Conservation (phyloP, 2,113 vertebrate genomes). For the Glaucidium brasilianum region DNA sequence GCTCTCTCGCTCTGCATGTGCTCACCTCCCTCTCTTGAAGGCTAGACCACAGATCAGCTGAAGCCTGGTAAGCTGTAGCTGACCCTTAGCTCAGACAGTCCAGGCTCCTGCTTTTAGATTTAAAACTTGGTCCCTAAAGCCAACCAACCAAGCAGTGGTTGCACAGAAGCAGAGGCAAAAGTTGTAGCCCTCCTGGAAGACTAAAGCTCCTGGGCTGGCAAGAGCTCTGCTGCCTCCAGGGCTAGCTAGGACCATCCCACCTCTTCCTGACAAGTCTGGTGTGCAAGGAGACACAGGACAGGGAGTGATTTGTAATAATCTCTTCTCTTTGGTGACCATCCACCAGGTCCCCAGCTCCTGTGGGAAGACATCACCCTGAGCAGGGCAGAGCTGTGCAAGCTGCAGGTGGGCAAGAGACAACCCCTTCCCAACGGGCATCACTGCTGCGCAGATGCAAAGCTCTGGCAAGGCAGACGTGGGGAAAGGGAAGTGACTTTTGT, state of each 20-base stretch:
- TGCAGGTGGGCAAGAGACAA: background rate
- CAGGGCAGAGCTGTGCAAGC: background rate
- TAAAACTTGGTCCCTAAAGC: background rate
- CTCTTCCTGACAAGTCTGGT: background rate
- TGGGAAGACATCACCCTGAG: background rate
- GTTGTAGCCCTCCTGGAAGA: background rate
- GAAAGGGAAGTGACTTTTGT: background rate
- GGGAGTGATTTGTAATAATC: background rate
- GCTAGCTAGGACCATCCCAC: fast-evolving
- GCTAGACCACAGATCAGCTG: no score
- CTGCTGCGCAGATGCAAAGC: background rate
- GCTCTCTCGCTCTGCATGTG: fast-evolving
- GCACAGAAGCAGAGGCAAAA: background rate
- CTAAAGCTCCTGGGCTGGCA: background rate
- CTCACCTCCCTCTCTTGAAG: background rate
- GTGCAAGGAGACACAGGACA: background rate
- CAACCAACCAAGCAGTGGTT: background rate
- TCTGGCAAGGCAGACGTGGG: background rate
- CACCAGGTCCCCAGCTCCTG: background rate
- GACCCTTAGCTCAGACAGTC: background rate
- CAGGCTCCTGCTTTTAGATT: background rate
- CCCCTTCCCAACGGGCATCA: fast-evolving
- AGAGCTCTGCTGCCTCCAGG: background rate
- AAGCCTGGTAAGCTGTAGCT: background rate
- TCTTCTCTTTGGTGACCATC: background rate